Conservation (phyloP, 2,797 vertebrate species). For the Enteromius trimaculatus region DNA sequence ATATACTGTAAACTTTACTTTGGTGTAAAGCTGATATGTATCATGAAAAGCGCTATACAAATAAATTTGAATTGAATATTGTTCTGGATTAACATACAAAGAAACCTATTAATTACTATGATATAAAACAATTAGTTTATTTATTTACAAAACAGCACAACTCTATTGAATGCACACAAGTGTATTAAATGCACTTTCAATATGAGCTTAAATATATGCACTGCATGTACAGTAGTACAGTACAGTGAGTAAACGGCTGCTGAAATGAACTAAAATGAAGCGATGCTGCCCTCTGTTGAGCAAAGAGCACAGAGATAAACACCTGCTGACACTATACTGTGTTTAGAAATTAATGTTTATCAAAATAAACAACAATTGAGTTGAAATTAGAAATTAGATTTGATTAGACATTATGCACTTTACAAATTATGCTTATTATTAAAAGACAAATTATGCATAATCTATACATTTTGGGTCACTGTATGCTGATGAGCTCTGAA, state of each 20-base stretch:
- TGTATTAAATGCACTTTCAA: not conserved
- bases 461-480: not conserved
- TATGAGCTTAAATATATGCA: not conserved
- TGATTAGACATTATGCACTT: no score
- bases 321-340: no score
- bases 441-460: not conserved
- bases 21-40: no score
- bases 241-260: not conserved
- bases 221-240: not conserved
- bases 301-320: not conserved
- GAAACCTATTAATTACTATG: not conserved
- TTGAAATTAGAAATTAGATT: no score
- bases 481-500: not conserved
- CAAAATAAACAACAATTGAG: no score
- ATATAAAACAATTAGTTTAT: not conserved
- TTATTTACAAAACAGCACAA: not conserved
- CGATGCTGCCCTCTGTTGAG: slow-evolving; percentile 30
- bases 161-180: not conserved
- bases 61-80: no score
- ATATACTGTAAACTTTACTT: no score
- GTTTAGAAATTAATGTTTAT: not conserved
- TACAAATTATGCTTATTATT: no score
- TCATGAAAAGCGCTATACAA: no score
- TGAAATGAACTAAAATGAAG: not conserved
- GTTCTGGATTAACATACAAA: not conserved